Base-by-base conservation (phyloP, 1,140 invertebrate genomes). In the Lasioglossum baleicum region DNA sequence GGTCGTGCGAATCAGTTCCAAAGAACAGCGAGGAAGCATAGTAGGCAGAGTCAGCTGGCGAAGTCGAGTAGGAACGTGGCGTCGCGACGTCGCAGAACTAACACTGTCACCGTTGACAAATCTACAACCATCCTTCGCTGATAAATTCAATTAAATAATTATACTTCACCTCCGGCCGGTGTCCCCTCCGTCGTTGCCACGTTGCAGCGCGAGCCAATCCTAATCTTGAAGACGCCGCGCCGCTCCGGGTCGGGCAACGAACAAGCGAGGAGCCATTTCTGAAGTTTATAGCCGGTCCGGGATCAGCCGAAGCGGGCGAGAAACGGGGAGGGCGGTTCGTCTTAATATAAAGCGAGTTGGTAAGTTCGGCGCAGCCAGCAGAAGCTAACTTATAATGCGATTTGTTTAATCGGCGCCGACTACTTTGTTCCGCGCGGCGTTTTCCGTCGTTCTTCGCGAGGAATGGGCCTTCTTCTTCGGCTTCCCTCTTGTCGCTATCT, bases 71-170 rank as follows among this genome's bases (percentile, higher is more conserved):
- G 15, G 1, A 5, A 15, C 15, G 65, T 53, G 58, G 44, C 70
- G 64, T 71, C 70, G 70, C 77, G 61, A 22, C 64, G 42, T 58
- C 40, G 81, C 51, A 83, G 68, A 64, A 83, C 81, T 86, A 87
- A 78, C 83, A 80, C 80, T 84, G 84, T 88, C 84, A 84, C 68
- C 80, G 53, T 64, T 84, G 87, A 88, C 87, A 88, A 86, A 88
- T 88, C 87, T 87, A 86, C 87, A 80, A 85, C 75, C 78, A 81
- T 80, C 70, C 13, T 53, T 80, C 68, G 63, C 83, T 88, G 88
- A 92, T 91, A 91, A 91, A 93, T 92, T 90, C 90, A 91, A 92
- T 93, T 92, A 92, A 92, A 93, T 89, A 92, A 92, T 93, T 92
- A 92, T 90, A 87, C 76, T 63, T 78, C 58, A 48, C 64, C 60